Evolutionary conservation across 2,888 invertebrate species (phyloP).

Genomic region (Tanypteryx hageni): DNA sequence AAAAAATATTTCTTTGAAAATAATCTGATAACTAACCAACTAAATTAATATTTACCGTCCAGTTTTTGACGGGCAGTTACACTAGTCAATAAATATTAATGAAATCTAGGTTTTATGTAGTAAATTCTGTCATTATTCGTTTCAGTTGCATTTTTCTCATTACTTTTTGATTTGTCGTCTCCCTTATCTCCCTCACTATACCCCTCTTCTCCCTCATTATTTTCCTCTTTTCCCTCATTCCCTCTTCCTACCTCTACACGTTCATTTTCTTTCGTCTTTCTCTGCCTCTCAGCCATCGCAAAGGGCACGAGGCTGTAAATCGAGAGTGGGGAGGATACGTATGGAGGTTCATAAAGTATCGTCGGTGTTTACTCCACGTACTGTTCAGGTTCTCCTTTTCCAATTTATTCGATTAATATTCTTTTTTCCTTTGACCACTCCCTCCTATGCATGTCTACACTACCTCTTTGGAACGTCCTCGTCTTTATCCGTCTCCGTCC

Average conservation of each 20-base stretch:
- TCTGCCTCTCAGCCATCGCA: not conserved
- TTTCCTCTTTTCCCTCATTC: not conserved
- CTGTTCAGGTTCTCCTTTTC: not conserved
- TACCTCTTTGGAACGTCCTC: not conserved
- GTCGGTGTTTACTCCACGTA: not conserved
- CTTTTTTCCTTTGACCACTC: slow-evolving; percentile 19
- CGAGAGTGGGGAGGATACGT: not conserved
- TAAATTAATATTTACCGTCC: too few species aligned
- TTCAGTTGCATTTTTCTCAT: too few species aligned
- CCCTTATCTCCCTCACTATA: not conserved
- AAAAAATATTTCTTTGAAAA: too few species aligned
- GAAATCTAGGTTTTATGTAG: too few species aligned
- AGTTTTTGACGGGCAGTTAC: too few species aligned
- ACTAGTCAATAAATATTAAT: too few species aligned
- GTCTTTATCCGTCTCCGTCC: not conserved
- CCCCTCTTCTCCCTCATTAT: not conserved
- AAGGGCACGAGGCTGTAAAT: not conserved
- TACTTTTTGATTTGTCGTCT: too few species aligned
- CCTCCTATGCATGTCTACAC: not conserved
- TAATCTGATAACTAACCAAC: too few species aligned
- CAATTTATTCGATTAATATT: not conserved
- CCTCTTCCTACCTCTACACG: not conserved
- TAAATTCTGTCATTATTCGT: too few species aligned
- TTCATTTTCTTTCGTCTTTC: not conserved
- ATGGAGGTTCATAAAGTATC: not conserved